A percentile compares a stretch with the other conserved stretches of the same genome.
phyloP scores from a whole-genome alignment of 2,797 vertebrate species.

The Tapirus indicus region DNA sequence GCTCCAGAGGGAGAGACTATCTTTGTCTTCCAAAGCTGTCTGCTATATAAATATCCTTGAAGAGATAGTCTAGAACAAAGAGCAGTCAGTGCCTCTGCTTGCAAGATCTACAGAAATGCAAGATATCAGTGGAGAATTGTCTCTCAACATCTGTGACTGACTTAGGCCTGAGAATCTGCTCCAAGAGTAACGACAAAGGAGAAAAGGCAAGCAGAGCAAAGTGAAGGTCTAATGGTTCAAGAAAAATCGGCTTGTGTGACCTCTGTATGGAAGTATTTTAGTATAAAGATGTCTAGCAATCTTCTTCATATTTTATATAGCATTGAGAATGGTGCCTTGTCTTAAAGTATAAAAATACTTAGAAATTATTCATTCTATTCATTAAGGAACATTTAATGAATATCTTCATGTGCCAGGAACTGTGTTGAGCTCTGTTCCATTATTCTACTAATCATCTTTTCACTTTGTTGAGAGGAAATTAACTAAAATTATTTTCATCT shows the following conservation, averaged over 20 bases:
- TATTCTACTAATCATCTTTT: conserved; percentile 70
- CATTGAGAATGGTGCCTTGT: conserved; percentile 42
- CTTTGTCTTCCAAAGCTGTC: conserved; percentile 22
- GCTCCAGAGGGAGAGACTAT: neutral
- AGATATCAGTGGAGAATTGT: neutral
- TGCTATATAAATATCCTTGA: conserved; percentile 26
- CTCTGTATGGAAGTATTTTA: conserved; percentile 16
- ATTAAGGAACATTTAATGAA: conserved; percentile 69
- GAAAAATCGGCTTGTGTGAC: conserved; percentile 27
- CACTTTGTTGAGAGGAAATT: conserved; percentile 66
- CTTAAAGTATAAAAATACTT: conserved; percentile 62
- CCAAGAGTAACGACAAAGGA: conserved; percentile 7
- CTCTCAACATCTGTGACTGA: neutral
- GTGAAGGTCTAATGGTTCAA: neutral
- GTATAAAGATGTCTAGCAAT: conserved; percentile 43
- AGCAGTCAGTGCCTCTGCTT: neutral
- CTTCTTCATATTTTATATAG: conserved; percentile 33
- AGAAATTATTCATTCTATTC: conserved; percentile 66
- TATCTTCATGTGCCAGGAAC: conserved; percentile 76
- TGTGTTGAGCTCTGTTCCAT: conserved; percentile 71
- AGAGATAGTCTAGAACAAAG: conserved; percentile 10
- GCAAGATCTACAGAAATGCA: neutral
- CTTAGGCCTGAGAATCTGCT: conserved; percentile 44
- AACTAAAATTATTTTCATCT: conserved; percentile 79
- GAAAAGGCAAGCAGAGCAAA: neutral